phyloP scores from a whole-genome alignment of 2,888 invertebrate genomes.

The Helleia helle region DNA sequence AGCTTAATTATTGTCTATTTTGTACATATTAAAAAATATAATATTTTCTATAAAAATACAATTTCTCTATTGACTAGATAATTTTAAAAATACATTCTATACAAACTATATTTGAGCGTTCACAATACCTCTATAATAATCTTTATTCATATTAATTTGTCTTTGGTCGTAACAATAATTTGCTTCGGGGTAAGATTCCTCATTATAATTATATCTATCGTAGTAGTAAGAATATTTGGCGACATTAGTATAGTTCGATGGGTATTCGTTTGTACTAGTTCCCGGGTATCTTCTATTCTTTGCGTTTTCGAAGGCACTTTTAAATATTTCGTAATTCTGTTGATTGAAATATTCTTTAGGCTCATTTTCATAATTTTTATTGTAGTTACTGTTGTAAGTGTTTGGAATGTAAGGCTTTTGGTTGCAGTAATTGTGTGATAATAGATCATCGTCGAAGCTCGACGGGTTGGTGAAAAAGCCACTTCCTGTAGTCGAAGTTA shows the following conservation, averaged over 20 bases:
- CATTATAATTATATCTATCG: slow-evolving; percentile 40
- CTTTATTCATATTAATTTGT: slow-evolving; percentile 43
- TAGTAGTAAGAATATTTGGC: slow-evolving; percentile 36
- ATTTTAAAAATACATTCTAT: slow-evolving; percentile 17
- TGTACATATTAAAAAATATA: background rate
- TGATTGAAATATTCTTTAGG: slow-evolving; percentile 56
- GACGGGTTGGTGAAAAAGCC: slow-evolving; percentile 63
- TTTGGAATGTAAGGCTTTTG: slow-evolving; percentile 36
- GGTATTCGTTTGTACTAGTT: slow-evolving; percentile 36
- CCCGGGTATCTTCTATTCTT: slow-evolving; percentile 34
- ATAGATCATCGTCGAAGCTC: slow-evolving; percentile 45
- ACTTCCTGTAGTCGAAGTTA: slow-evolving; percentile 75
- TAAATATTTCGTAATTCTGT: slow-evolving; percentile 74
- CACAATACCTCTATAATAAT: slow-evolving; percentile 52
- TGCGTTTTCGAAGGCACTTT: slow-evolving; percentile 71
- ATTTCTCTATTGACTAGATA: slow-evolving; percentile 31
- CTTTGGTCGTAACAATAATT: slow-evolving; percentile 53
- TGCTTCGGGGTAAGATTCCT: slow-evolving; percentile 37
- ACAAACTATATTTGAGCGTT: slow-evolving; percentile 53
- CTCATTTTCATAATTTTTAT: slow-evolving; percentile 24
- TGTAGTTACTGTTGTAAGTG: slow-evolving; percentile 22
- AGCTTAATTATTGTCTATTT: slow-evolving; percentile 35
- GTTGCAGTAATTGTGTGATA: slow-evolving; percentile 38
- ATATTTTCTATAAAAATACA: slow-evolving; percentile 9
- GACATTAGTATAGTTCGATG: slow-evolving; percentile 32